Evolutionary conservation across 2,797 vertebrate species (phyloP).

Genomic region (Fistularia commersonii): DNA sequence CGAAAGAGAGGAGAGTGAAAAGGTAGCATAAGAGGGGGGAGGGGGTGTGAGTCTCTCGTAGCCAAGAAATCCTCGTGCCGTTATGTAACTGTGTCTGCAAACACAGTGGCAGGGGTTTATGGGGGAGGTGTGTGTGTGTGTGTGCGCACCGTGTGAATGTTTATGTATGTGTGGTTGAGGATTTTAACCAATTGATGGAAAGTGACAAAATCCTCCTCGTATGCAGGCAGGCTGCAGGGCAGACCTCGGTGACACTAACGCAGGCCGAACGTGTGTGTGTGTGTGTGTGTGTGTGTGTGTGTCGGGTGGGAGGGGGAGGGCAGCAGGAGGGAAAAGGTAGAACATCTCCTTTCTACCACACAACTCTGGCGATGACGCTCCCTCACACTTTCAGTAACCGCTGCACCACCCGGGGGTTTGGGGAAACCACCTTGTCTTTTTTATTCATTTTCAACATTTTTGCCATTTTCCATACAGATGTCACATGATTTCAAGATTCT

Average conservation of each 20-base stretch:
- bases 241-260: constrained; percentile 58
- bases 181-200: constrained; percentile 55
- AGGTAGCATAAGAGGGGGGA: constrained; percentile 25
- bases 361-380: constrained; percentile 32
- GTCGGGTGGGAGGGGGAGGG: not conserved
- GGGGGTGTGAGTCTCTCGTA: constrained; percentile 46
- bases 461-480: no score
- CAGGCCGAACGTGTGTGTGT: constrained; percentile 18
- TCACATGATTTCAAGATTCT: no score
- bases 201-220: constrained; percentile 65
- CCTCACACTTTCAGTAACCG: constrained; percentile 28
- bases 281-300: not conserved
- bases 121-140: constrained; percentile 11
- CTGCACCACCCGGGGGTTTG: no score
- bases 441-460: no score
- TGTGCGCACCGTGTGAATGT: constrained; percentile 9
- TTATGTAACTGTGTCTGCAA: constrained; percentile 69
- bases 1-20: constrained; percentile 3
- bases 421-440: no score
- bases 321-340: constrained; percentile 28
- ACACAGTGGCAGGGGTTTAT: constrained; percentile 11
- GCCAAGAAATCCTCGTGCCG: constrained; percentile 51
- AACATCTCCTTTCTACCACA: constrained; percentile 18
- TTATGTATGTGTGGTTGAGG: constrained; percentile 15
- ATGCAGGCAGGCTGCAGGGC: constrained; percentile 50